These are phyloP conservation scores for Chalcosyrphus nemorum DNA, from an alignment of 2,888 invertebrate species.

Conservation along the genomic window DNA sequence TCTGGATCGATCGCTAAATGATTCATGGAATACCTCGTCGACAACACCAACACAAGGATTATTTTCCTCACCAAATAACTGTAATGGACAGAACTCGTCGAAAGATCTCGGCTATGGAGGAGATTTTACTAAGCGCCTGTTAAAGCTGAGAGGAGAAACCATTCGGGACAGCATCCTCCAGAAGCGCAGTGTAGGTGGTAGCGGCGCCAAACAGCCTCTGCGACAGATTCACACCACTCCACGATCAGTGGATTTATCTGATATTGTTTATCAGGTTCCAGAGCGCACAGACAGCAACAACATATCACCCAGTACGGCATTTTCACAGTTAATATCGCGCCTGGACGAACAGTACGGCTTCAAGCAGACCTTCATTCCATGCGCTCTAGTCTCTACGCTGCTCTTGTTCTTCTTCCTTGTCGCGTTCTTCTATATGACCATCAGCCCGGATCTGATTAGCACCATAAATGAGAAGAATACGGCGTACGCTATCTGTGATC, in stretches of 20 bases:
- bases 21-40: constrained; percentile 53
- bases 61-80: constrained; percentile 75
- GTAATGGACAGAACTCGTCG: constrained; percentile 79
- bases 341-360: constrained; percentile 76
- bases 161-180: constrained; percentile 71
- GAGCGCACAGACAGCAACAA: constrained; percentile 70
- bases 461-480: constrained; percentile 81
- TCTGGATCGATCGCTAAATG: constrained; percentile 51
- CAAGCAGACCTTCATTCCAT: constrained; percentile 83
- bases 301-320: constrained; percentile 75
- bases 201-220: constrained; percentile 47
- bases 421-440: constrained; percentile 87
- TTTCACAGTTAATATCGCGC: constrained; percentile 74
- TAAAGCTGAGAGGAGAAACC: constrained; percentile 75
- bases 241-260: constrained; percentile 61
- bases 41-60: constrained; percentile 9
- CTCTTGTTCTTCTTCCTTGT: constrained; percentile 87
- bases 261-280: constrained; percentile 69
- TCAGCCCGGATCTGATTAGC: constrained; percentile 78
- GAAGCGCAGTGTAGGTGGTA: constrained; percentile 35
- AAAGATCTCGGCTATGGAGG: constrained; percentile 88
- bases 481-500: constrained; percentile 84
- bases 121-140: constrained; percentile 85
- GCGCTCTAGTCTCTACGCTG: constrained; percentile 85
- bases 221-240: constrained; percentile 60